A percentile compares a stretch with the other conserved stretches of the same genome.
These are phyloP conservation scores for Watsonalla cultraria DNA, from an alignment of 2,888 invertebrate species.

Conservation along the genomic window DNA sequence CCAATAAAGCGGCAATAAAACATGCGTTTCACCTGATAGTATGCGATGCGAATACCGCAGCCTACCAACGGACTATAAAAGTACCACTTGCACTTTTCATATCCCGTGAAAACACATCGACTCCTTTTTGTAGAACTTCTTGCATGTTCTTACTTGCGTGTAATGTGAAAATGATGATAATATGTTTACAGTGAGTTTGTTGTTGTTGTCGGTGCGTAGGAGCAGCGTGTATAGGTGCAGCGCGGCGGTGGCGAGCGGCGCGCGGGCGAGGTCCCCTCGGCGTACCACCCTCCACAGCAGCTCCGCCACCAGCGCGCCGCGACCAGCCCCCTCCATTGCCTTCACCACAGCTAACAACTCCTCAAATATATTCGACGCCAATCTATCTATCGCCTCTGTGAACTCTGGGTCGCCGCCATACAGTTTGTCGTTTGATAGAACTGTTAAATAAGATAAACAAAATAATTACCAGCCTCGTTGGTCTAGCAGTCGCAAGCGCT, in stretches of 20 bases:
- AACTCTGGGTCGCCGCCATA: slow-evolving; percentile 95
- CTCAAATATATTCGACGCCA: slow-evolving; percentile 86
- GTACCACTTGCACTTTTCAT: too few relatives aligned
- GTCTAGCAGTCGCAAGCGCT: too few relatives aligned
- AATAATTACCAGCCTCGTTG: not conserved
- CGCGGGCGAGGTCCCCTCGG: slow-evolving; percentile 80
- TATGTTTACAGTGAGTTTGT: slow-evolving; percentile 50
- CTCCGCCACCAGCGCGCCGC: slow-evolving; percentile 83
- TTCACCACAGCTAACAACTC: slow-evolving; percentile 85
- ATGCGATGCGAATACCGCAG: too few relatives aligned
- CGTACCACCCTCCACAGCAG: slow-evolving; percentile 83
- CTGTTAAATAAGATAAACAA: slow-evolving; percentile 59
- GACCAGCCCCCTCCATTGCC: slow-evolving; percentile 82
- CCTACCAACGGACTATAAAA: too few relatives aligned
- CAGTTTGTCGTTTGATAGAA: slow-evolving; percentile 94
- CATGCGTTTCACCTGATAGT: too few relatives aligned
- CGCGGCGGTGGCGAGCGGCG: slow-evolving; percentile 82
- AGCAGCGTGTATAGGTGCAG: slow-evolving; percentile 90
- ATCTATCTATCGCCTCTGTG: slow-evolving; percentile 86
- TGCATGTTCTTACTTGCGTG: too few relatives aligned
- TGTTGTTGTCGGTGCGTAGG: slow-evolving; percentile 61
- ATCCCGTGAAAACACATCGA: too few relatives aligned
- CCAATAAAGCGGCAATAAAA: too few relatives aligned
- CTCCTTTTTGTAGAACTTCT: too few relatives aligned
- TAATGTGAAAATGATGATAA: not conserved